These are phyloP conservation scores for Centrocercus urophasianus DNA, from an alignment of 2,113 vertebrate species.

Conservation along the genomic window DNA sequence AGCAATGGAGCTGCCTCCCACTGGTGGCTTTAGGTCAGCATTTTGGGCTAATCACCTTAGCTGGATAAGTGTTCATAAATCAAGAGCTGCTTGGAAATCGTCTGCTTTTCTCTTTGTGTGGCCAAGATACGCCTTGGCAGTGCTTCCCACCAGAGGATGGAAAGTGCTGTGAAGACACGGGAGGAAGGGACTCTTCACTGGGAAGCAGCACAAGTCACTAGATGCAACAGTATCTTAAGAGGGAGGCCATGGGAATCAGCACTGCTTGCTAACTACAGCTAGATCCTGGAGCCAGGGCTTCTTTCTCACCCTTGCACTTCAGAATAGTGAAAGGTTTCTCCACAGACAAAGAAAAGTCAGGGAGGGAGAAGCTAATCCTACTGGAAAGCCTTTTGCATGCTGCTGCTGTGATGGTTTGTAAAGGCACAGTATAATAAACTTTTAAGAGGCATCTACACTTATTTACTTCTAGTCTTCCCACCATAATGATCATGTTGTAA, in stretches of 20 bases:
- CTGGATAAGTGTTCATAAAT: conserved; percentile 35
- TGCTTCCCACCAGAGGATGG: background rate
- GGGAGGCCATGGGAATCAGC: background rate
- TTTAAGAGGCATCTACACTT: background rate
- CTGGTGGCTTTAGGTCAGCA: conserved; percentile 40
- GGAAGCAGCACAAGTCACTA: background rate
- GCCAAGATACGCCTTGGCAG: background rate
- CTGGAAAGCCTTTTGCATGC: background rate
- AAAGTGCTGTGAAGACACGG: background rate
- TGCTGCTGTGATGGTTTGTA: background rate
- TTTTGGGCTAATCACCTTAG: conserved; percentile 61
- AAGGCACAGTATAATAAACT: background rate
- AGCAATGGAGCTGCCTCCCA: conserved; percentile 43
- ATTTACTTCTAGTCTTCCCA: background rate
- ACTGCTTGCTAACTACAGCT: background rate
- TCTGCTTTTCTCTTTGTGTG: background rate
- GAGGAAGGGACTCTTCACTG: background rate
- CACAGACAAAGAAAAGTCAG: background rate
- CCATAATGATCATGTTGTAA: background rate
- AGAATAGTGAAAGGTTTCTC: background rate
- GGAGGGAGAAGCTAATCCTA: background rate
- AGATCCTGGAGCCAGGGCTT: background rate
- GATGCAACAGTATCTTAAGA: background rate
- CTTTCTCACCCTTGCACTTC: background rate
- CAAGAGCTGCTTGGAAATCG: conserved; percentile 13